Conservation (phyloP, 2,113 vertebrate genomes). For the Thamnaconus septentrionalis region DNA sequence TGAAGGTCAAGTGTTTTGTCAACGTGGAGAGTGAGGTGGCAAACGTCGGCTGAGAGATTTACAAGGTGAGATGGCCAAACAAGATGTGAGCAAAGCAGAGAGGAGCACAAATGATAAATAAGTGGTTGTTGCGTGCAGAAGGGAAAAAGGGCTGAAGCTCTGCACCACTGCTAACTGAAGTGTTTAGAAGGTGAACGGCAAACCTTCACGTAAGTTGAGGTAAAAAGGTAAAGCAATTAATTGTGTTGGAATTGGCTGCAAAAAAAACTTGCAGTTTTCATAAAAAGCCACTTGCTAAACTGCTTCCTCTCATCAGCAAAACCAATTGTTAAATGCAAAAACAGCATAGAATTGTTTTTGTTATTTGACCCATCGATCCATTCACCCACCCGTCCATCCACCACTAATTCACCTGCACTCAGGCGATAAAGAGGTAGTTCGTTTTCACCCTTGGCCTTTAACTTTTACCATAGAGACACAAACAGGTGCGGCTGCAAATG, state of each 20-base stretch:
- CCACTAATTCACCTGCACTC: neutral
- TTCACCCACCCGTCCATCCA: too few species aligned
- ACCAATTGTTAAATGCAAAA: neutral
- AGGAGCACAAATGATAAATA: neutral
- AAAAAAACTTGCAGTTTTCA: too few species aligned
- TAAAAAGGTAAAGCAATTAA: too few species aligned
- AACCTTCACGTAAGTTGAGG: too few species aligned
- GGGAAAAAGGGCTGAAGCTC: neutral
- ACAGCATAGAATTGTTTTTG: neutral
- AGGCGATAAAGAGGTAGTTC: too few species aligned
- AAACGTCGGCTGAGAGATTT: conserved; percentile 46
- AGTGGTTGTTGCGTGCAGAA: neutral
- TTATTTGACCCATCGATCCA: too few species aligned
- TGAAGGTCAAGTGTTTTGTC: conserved; percentile 77
- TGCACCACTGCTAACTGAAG: too few species aligned
- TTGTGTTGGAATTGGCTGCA: too few species aligned
- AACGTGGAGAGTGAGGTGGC: conserved; percentile 48
- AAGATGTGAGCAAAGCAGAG: conserved; percentile 11
- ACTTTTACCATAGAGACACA: conserved; percentile 19
- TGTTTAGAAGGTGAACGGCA: too few species aligned
- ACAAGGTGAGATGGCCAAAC: conserved; percentile 36
- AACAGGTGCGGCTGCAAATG: conserved; percentile 17
- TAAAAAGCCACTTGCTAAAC: neutral
- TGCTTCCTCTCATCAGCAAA: neutral
- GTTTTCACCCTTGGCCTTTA: neutral